Conservation (phyloP, 2,888 invertebrate genomes). For the Aethes cnicana region DNA sequence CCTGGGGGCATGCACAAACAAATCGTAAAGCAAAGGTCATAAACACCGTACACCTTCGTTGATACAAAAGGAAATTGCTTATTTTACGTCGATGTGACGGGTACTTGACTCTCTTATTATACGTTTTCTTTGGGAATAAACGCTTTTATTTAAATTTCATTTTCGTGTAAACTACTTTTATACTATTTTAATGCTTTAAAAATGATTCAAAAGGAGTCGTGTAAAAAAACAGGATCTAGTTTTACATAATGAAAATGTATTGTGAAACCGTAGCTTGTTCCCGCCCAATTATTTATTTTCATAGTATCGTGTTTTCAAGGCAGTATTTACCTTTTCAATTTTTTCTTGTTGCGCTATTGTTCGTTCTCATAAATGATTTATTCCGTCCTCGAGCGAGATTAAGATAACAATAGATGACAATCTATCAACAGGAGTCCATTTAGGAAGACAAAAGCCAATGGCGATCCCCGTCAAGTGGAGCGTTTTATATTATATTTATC, state of each 20-base stretch:
- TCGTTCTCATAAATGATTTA: conserved; percentile 73
- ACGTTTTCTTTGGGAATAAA: conserved; percentile 58
- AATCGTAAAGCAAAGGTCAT: conserved; percentile 73
- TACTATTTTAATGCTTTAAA: not conserved
- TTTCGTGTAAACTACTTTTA: conserved; percentile 24
- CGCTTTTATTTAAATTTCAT: conserved; percentile 60
- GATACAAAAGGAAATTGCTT: conserved; percentile 79
- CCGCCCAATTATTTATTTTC: conserved; percentile 4
- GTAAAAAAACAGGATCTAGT: no score
- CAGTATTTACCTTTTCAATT: conserved; percentile 36
- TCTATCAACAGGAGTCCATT: conserved; percentile 73
- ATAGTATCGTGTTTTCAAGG: conserved; percentile 28
- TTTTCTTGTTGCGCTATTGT: conserved; percentile 36
- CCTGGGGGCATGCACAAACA: conserved; percentile 61
- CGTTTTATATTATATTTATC: conserved; percentile 81
- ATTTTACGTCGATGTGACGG: conserved; percentile 73
- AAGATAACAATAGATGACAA: conserved; percentile 77
- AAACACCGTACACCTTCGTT: conserved; percentile 73
- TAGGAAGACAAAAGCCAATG: conserved; percentile 68
- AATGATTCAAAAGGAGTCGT: not conserved
- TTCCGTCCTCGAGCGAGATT: conserved; percentile 68
- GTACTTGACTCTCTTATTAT: conserved; percentile 65
- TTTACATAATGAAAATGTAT: not conserved
- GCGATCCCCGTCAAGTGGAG: conserved; percentile 65
- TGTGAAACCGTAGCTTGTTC: not conserved